These are phyloP conservation scores for Malurus melanocephalus DNA, from an alignment of 2,113 vertebrate species.

Conservation along the genomic window DNA sequence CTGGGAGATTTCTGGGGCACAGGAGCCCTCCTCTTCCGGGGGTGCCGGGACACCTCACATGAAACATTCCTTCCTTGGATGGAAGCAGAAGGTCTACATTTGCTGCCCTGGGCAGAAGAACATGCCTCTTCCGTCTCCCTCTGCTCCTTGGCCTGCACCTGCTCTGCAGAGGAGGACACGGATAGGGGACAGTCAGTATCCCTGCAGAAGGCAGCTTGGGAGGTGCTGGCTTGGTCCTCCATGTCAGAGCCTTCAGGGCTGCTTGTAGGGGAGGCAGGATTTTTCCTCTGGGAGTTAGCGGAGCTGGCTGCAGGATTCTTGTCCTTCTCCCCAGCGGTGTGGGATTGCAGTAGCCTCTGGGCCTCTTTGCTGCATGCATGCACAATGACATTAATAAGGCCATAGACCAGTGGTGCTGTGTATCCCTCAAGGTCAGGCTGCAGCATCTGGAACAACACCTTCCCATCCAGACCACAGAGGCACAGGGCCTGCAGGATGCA, in stretches of 20 bases:
- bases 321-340: not conserved
- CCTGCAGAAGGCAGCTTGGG: not conserved
- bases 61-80: not conserved
- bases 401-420: not conserved
- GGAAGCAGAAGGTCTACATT: not conserved
- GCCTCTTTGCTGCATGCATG: not conserved
- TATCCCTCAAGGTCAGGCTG: not conserved
- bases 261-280: not conserved
- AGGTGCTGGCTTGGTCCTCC: not conserved
- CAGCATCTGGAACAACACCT: not conserved
- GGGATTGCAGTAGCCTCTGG: not conserved
- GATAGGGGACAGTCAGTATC: not conserved
- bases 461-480: not conserved
- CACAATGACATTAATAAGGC: not conserved
- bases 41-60: accelerated
- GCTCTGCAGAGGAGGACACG: not conserved
- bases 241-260: not conserved
- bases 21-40: not conserved
- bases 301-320: not conserved
- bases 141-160: not conserved
- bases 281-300: not conserved
- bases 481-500: not conserved
- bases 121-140: not conserved
- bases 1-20: not conserved
- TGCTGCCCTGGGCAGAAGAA: not conserved